phyloP scores from a whole-genome alignment of 1,140 invertebrate genomes.

The Choristoneura fumiferana region DNA sequence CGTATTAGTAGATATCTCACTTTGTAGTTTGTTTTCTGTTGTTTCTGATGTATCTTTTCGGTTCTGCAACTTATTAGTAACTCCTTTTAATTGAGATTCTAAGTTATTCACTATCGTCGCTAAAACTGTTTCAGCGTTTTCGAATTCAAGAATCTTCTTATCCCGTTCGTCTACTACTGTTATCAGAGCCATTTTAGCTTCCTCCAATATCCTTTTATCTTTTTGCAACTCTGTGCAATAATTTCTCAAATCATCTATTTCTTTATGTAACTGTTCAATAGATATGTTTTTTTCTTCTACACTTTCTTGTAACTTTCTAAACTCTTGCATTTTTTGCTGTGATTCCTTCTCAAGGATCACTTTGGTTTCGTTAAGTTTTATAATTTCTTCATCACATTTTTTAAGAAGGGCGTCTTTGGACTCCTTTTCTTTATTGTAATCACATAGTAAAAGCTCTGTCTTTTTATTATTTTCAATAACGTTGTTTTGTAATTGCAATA shows the following conservation, averaged over 20 bases:
- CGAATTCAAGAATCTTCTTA: no score
- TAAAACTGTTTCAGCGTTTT: no score
- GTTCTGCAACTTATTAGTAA: no score
- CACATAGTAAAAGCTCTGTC: slow-evolving; percentile 50
- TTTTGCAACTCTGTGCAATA: no score
- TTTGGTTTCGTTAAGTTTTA: slow-evolving; percentile 39
- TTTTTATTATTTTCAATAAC: slow-evolving; percentile 54
- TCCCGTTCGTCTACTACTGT: no score
- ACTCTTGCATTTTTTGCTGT: slow-evolving; percentile 38
- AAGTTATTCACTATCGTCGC: no score
- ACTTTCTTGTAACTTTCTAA: slow-evolving; percentile 34
- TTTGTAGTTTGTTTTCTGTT: no score
- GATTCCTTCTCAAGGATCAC: slow-evolving; percentile 35
- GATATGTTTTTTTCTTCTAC: slow-evolving; percentile 36
- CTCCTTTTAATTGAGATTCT: no score
- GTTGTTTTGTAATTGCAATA: slow-evolving; percentile 65
- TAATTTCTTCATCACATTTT: slow-evolving; percentile 46
- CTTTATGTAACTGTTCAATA: slow-evolving; percentile 39
- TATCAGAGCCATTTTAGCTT: no score
- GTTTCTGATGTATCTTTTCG: no score
- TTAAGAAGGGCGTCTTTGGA: slow-evolving; percentile 37
- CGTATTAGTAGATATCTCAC: no score
- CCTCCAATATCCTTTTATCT: no score
- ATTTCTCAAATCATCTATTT: slow-evolving; percentile 35
- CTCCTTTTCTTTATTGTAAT: slow-evolving; percentile 55